These are phyloP conservation scores for Drosophila ercepeae DNA, from an alignment of 1,140 invertebrate species.

Conservation along the genomic window DNA sequence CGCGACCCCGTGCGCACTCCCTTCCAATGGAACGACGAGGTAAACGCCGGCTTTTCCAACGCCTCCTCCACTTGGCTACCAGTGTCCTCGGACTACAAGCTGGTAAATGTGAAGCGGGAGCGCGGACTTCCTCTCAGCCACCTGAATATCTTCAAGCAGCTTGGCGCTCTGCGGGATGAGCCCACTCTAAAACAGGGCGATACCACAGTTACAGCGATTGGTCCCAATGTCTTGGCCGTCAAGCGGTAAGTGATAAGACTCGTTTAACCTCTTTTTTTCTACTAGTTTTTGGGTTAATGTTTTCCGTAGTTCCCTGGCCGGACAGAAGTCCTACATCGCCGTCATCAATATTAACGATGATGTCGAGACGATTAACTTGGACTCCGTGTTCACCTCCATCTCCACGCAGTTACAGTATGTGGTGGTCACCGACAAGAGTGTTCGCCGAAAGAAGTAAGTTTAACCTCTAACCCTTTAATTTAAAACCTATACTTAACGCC, in stretches of 20 bases:
- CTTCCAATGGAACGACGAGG: constrained; percentile 87
- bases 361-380: constrained; percentile 67
- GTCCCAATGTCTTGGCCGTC: constrained; percentile 83
- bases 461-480: no score
- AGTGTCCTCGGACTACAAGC: constrained; percentile 85
- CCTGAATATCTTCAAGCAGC: constrained; percentile 77
- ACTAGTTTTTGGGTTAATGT: rapidly evolving
- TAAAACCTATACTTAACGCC: neutral
- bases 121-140: constrained; percentile 67
- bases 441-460: constrained; percentile 71
- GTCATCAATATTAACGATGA: constrained; percentile 69
- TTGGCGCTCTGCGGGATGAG: constrained; percentile 59
- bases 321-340: constrained; percentile 60
- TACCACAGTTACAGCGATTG: constrained; percentile 69
- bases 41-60: constrained; percentile 86
- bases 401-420: constrained; percentile 57
- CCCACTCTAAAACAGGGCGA: constrained; percentile 83
- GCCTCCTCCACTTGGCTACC: constrained; percentile 88
- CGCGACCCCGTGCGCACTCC: constrained; percentile 87
- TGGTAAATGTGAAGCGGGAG: constrained; percentile 85
- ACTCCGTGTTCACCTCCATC: constrained; percentile 53
- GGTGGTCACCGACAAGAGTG: constrained; percentile 69
- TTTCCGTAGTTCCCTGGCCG: constrained; percentile 46
- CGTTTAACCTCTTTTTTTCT: rapidly evolving
- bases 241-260: constrained; percentile 77